phyloP scores from a whole-genome alignment of 2,113 vertebrate genomes.

The Ceuthmochares aereus region DNA sequence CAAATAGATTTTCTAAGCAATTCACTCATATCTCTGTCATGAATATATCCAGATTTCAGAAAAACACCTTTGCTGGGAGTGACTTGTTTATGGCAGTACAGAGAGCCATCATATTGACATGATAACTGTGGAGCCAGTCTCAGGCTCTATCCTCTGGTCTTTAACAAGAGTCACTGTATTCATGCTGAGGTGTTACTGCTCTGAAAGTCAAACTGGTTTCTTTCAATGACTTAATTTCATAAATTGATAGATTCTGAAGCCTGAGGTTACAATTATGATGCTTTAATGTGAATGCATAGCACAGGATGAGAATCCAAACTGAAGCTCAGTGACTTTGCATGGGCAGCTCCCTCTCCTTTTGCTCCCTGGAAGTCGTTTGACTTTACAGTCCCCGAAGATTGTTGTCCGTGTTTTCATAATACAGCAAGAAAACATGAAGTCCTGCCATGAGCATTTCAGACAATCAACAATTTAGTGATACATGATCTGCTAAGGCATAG shows the following conservation, averaged over 20 bases:
- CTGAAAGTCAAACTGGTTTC: background rate
- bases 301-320: background rate
- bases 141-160: background rate
- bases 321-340: background rate
- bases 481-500: background rate
- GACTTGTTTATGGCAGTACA: background rate
- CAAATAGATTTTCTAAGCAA: background rate
- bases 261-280: background rate
- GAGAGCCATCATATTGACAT: accelerated
- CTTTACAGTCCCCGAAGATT: background rate
- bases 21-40: background rate
- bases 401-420: background rate
- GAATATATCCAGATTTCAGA: background rate
- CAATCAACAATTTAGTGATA: background rate
- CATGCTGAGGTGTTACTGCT: background rate
- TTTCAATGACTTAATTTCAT: background rate
- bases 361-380: background rate
- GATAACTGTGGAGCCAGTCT: background rate
- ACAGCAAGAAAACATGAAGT: background rate
- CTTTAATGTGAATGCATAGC: background rate
- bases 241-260: background rate
- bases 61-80: background rate
- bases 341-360: background rate
- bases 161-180: background rate
- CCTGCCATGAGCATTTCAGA: background rate